Evolutionary conservation across 2,113 vertebrate species (phyloP).

Genomic region (Perognathus longimembris): DNA sequence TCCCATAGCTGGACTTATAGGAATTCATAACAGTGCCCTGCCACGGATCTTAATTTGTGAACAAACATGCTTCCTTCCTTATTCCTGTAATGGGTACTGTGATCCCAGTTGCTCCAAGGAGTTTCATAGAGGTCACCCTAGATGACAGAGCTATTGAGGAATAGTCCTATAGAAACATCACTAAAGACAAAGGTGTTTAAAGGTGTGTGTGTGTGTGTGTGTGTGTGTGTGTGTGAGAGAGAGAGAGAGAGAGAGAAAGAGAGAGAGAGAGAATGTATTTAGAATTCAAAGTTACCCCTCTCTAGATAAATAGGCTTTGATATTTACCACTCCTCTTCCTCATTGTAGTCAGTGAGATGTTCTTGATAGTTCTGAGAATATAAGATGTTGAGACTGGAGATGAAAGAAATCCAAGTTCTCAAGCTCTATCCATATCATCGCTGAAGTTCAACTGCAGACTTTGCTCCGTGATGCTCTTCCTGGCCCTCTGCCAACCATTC

Average conservation of each 20-base stretch:
- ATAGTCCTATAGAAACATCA: neutral
- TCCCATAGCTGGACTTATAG: too few relatives aligned
- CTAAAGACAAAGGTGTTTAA: neutral
- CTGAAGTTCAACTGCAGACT: neutral
- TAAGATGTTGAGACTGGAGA: neutral
- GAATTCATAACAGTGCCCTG: too few relatives aligned
- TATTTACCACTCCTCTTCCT: neutral
- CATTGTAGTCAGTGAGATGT: neutral
- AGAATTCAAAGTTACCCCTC: neutral
- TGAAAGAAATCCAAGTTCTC: neutral
- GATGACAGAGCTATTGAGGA: neutral
- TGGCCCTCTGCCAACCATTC: accelerated
- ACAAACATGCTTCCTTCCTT: neutral
- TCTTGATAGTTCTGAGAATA: neutral
- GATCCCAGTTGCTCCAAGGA: neutral
- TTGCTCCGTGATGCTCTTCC: neutral
- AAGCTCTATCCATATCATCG: neutral
- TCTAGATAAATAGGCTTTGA: neutral
- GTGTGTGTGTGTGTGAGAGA: neutral
- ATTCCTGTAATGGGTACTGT: neutral
- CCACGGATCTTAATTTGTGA: neutral
- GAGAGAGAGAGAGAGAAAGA: too few relatives aligned
- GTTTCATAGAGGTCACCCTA: neutral
- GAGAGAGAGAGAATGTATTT: neutral
- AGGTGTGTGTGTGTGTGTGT: neutral